Evolutionary conservation across 2,888 invertebrate species (phyloP), one percentile per base, ranked within the genome.

Genomic region (Microctonus hyperodae): DNA sequence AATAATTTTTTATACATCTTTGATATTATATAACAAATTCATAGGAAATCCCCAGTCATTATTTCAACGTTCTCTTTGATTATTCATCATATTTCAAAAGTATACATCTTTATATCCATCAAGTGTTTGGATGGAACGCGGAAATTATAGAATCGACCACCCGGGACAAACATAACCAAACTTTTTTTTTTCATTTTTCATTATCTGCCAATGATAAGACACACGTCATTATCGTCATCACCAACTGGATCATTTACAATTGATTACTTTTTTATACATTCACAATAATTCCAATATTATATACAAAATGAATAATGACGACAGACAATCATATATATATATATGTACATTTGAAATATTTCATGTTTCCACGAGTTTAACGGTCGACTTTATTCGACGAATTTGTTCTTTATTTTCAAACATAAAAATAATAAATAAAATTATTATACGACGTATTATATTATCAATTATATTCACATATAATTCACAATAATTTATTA

Each of bases 21-120:
- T 22, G n/a, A n/a, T n/a, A 61, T 31, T 44, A 16, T 44, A 44
- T 53, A 25, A 60, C 53, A 58, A 35, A 53, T 59, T 65, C 35
- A 59, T 28, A 44, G 65, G 65, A 37, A 60, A 60, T 65, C 65
- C 55, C 60, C 60, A 20, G 28, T 20, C 60, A 33, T 61, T 61
- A 61, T 61, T 20, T 60, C 35, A 28, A 60, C 60, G 60, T 50
- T 51, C 35, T 13, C 57, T 37, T 33, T 28, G 40, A 65, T 58
- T 33, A 61, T 61, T 22, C 61, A 33, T 33, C 33, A 50, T 11
- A 16, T 23, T 28, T 13, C 23, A 48, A 6, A 31, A 31, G 31
- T 9, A n/a, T 44, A 44, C 16, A 44, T 44, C 16, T 44, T 9
- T 44, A 16, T 5, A 59, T 25, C 44, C 20, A 44, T 25, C 59